Evolutionary conservation across 1,140 invertebrate genomes (phyloP).

Genomic region (Formica exsecta): DNA sequence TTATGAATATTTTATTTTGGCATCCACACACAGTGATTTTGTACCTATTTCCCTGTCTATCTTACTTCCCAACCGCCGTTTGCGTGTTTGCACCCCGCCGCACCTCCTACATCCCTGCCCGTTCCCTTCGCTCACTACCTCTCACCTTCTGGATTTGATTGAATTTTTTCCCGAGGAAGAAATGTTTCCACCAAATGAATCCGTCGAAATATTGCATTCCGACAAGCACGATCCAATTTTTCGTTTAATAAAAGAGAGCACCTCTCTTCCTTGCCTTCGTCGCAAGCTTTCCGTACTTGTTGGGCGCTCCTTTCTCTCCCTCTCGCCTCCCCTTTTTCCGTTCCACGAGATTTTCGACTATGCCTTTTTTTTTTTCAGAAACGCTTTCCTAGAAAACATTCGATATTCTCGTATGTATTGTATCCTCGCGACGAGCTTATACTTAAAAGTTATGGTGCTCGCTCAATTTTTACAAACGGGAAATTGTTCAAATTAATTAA

Average conservation of each 20-base stretch:
- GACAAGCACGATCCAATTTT: slow-evolving; percentile 85
- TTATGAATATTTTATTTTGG: slow-evolving; percentile 59
- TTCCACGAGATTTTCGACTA: slow-evolving; percentile 54
- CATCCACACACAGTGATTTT: slow-evolving; percentile 61
- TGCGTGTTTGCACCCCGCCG: slow-evolving; percentile 57
- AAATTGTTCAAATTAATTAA: slow-evolving; percentile 29
- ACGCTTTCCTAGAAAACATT: slow-evolving; percentile 41
- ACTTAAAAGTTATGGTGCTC: slow-evolving; percentile 9
- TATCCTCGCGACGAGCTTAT: not conserved
- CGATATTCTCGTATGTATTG: slow-evolving; percentile 30
- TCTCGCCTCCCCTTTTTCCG: slow-evolving; percentile 13
- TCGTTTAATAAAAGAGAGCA: slow-evolving; percentile 85
- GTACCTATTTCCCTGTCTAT: slow-evolving; percentile 71
- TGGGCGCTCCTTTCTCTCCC: slow-evolving; percentile 41
- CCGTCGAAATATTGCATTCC: slow-evolving; percentile 87
- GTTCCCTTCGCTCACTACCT: slow-evolving; percentile 67
- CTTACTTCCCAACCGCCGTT: slow-evolving; percentile 57
- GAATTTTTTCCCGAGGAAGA: slow-evolving; percentile 86
- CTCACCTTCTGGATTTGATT: slow-evolving; percentile 86
- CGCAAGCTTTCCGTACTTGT: slow-evolving; percentile 72
- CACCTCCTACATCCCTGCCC: slow-evolving; percentile 47
- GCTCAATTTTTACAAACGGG: slow-evolving; percentile 8
- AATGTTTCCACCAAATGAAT: slow-evolving; percentile 87
- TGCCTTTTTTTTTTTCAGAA: slow-evolving; percentile 6
- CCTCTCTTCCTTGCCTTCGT: slow-evolving; percentile 74